Evolutionary conservation across 2,113 vertebrate genomes (phyloP).

Genomic region (Athene noctua): DNA sequence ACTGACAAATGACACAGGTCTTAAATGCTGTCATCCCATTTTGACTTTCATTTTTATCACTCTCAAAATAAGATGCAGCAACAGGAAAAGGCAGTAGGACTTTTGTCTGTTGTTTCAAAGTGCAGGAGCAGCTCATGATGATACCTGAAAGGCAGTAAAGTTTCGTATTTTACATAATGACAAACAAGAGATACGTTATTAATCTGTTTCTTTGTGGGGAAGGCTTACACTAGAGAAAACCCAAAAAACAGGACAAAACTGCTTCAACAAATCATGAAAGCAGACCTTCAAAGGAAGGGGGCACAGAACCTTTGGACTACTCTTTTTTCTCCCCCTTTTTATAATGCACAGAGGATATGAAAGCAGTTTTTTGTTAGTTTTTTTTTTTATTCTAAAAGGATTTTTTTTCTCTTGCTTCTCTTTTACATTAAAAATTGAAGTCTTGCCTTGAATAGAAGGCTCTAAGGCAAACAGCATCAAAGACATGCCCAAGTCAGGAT

Average conservation of each 20-base stretch:
- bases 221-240: neutral
- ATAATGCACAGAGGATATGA: neutral
- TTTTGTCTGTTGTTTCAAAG: neutral
- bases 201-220: neutral
- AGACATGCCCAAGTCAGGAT: neutral
- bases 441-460: slow-evolving; percentile 19
- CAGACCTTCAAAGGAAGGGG: neutral
- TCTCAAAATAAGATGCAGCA: neutral
- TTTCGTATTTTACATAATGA: neutral
- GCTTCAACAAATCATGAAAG: slow-evolving; percentile 14
- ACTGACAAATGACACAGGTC: neutral
- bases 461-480: slow-evolving; percentile 31
- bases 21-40: neutral
- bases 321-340: neutral
- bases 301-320: neutral
- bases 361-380: neutral
- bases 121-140: neutral
- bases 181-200: neutral
- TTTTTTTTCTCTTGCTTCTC: neutral
- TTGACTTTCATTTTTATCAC: neutral
- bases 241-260: neutral
- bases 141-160: neutral
- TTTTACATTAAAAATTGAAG: slow-evolving; percentile 33
- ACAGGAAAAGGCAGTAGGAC: neutral
- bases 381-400: neutral